Conservation (phyloP, 1,140 invertebrate species). For the Araneus ventricosus region DNA sequence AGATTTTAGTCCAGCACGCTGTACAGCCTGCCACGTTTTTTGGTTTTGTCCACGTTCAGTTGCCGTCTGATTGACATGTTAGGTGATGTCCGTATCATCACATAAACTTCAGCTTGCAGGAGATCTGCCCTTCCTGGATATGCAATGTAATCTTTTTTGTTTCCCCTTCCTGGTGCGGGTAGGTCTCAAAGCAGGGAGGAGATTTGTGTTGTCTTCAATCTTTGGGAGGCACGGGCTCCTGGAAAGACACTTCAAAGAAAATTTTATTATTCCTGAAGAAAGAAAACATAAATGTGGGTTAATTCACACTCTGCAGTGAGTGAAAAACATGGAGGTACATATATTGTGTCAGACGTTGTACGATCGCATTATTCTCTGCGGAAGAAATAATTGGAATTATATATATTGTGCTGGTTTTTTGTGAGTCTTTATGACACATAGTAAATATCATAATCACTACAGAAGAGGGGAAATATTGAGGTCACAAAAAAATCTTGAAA, state of each 20-base stretch:
- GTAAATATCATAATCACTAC: too few relatives aligned
- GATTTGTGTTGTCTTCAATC: slow-evolving; percentile 88
- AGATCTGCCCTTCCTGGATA: slow-evolving; percentile 91
- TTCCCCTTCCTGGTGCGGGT: slow-evolving; percentile 89
- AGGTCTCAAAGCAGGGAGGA: slow-evolving; percentile 88
- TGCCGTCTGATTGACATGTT: slow-evolving; percentile 85
- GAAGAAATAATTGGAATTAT: too few relatives aligned
- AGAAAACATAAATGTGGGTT: background rate
- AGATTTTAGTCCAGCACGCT: slow-evolving; percentile 89
- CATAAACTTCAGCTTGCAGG: slow-evolving; percentile 87
- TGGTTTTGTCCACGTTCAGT: slow-evolving; percentile 90
- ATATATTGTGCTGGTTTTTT: too few relatives aligned
- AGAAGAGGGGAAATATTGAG: too few relatives aligned
- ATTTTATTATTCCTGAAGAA: background rate
- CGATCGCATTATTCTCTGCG: too few relatives aligned
- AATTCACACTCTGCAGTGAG: background rate
- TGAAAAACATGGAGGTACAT: background rate
- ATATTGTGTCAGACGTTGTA: too few relatives aligned
- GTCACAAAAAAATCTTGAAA: too few relatives aligned
- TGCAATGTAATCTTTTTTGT: slow-evolving; percentile 88
- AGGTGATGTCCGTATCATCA: slow-evolving; percentile 86
- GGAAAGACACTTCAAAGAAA: slow-evolving; percentile 79
- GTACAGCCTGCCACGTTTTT: slow-evolving; percentile 83
- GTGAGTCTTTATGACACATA: too few relatives aligned
- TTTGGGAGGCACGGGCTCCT: slow-evolving; percentile 89